Conservation (phyloP, 2,797 vertebrate species). For the Hirundo rustica region DNA sequence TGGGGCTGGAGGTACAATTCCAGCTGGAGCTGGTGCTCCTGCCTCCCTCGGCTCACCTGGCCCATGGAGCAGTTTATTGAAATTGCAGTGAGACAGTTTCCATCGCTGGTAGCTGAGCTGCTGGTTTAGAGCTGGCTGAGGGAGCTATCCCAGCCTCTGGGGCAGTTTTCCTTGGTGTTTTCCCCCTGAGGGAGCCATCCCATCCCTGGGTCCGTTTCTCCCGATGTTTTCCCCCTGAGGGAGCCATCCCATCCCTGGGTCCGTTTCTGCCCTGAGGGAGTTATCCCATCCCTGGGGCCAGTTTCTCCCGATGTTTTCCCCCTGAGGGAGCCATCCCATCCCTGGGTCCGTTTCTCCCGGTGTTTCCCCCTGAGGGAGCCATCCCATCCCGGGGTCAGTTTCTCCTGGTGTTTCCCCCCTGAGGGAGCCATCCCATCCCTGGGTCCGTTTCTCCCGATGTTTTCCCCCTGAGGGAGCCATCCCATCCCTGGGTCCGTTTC, state of each 20-base stretch:
- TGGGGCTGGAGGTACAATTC: not conserved
- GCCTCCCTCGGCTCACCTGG: not conserved
- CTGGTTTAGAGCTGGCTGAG: not conserved
- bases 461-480: not conserved
- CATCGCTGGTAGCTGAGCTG: fast-evolving
- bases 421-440: not conserved
- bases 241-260: fast-evolving
- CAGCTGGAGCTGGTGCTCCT: not conserved
- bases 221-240: not conserved
- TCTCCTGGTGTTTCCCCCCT: not conserved
- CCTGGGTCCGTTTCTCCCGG: too few species aligned
- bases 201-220: not conserved
- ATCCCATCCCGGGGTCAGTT: too few species aligned
- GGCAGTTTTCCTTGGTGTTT: too few species aligned
- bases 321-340: not conserved
- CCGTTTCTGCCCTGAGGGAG: not conserved
- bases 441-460: not conserved
- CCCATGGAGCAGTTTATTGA: not conserved
- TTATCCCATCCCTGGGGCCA: fast-evolving
- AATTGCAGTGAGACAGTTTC: not conserved
- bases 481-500: not conserved
- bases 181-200: not conserved
- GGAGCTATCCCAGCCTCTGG: not conserved
- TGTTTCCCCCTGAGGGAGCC: not conserved
- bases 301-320: not conserved